Base-by-base conservation (phyloP, 2,113 vertebrate species). In the Gymnocephalus cernua region DNA sequence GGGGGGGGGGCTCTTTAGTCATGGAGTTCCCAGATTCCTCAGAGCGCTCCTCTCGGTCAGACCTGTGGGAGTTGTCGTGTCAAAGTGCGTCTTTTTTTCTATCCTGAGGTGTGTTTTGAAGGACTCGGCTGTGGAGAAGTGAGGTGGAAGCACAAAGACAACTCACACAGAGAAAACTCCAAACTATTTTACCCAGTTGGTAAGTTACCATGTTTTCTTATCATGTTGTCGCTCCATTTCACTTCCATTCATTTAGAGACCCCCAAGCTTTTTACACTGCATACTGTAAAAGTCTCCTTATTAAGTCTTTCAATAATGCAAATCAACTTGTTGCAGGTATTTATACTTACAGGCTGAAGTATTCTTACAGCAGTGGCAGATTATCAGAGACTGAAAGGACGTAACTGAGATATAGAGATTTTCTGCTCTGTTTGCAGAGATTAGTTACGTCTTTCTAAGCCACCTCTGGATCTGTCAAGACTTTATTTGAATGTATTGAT, bases 1-100 rank as follows among this genome's bases (percentile, higher is more conserved):
- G 35, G 16, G 12, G 14, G 44, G 3, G 2, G 32, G 50, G 56
- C 56, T 74, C 56, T 27, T 64, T 57, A 38, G 38, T 69, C 84
- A 70, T 75, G 79, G 23, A 69, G 47, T 18, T 69, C 64, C 18
- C 54, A 67, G 77, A 77, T 83, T 85, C 81, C 85, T 88, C 70
- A 32, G 47, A 25, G 74, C 25, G 18, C 73, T 73, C 2, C 5
- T 57, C 63, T 79, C 51, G 45, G 70, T 68, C 75, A 66, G 75
- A 4, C 45, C 16, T 25, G 56, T 58, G 57, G 23, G 75, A 77
- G 71, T 12, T 1, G 8, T 32, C 51, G 51, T 53, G 53, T 58
- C 58, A 59, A 11, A 63, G 35, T 54, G 5, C 2, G 1, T 18
- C 8, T 48, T 15, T n/a, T 59, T 29, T 58, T 38, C 4, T 56